Base-by-base conservation (phyloP, 2,888 invertebrate species). In the Noctua janthe region DNA sequence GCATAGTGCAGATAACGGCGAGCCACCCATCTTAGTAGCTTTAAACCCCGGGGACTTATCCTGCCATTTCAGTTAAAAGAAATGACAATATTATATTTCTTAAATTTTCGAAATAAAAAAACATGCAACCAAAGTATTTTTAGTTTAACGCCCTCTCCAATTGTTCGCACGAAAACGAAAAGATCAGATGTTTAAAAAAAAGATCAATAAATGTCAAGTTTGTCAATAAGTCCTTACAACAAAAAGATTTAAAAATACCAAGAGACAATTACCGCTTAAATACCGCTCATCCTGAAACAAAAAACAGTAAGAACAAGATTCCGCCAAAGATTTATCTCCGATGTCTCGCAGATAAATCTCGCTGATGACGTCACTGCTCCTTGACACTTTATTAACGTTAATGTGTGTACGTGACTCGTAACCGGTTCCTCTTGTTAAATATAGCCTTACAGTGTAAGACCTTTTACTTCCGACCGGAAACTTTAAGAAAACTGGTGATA, bases 391-490 rank as follows among this genome's bases (percentile, higher is more conserved):
- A 72, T 87, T 81, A 82, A 62, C 75, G 69, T 74, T 67, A 78
- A 76, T 69, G 62, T 76, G 81, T 47, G 35, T 80, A 78, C 77
- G 72, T 85, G 85, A 66, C 51, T 76, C 56, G 56, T n/a, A 79
- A 81, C 86, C 74, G 35, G 88, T 82, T 81, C 54, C 17, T 35
- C n/a, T 71, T 70, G 64, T 80, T 80, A 56, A 87, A 74, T 80
- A 74, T 76, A 83, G 70, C 86, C 88, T 86, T 80, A 74, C 76
- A 74, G 17, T 74, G 74, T 75, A n/a, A 39, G 29, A 75, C 76
- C 80, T 83, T 75, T 82, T 80, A 89, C 89, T 90, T 90, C 89
- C 89, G 82, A 81, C 84, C 87, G 90, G 89, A 90, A 90, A 81
- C 79, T 81, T 76, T 43, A n/a, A 71, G 54, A 78, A 71, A 78